Evolutionary conservation across 2,888 invertebrate genomes (phyloP), one percentile per base, ranked within the genome.

Genomic region (Brenthis hecate): DNA sequence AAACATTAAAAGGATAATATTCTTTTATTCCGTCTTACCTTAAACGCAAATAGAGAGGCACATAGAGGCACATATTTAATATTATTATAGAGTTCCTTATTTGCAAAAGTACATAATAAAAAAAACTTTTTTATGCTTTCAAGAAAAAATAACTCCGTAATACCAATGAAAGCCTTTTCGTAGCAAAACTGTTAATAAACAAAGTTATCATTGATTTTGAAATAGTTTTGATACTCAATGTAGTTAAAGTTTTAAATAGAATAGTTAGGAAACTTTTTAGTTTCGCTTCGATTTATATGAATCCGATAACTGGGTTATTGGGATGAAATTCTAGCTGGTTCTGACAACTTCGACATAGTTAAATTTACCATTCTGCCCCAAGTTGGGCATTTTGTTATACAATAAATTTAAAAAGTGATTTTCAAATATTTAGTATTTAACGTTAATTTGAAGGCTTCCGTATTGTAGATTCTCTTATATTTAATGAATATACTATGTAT

Each of bases 221-320:
- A 43, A 13, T 16, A 36, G 16, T 58, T 58, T 58, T 47, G 6
- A 19, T 47, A 47, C 8, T 47, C 47, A 8, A 58, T 47, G 47
- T 23, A 14, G 19, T 58, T 47, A 47, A 47, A 54, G 54, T 54
- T 58, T 36, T 47, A 58, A 58, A 58, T 23, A 47, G 57, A 57
- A 47, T 54, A 54, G 54, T 54, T 54, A 13, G 23, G 13, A n/a
- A 56, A 32, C n/a, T 56, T 56, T 56, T 43, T 32, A 56, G 36
- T 16, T 56, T 56, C 66, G 48, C 55, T 61, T 55, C 61, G 56
- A 66, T 66, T 66, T 66, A 66, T 66, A 60, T 48, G 55, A 61
- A 60, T 57, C 57, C 53, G 57, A 58, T 58, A 68, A 54, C 63
- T 47, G 47, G 43, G 43, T 36, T 55, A 11, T 36, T 11, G n/a